Evolutionary conservation across 2,113 vertebrate species (phyloP).

Genomic region (Ochotona curzoniae): DNA sequence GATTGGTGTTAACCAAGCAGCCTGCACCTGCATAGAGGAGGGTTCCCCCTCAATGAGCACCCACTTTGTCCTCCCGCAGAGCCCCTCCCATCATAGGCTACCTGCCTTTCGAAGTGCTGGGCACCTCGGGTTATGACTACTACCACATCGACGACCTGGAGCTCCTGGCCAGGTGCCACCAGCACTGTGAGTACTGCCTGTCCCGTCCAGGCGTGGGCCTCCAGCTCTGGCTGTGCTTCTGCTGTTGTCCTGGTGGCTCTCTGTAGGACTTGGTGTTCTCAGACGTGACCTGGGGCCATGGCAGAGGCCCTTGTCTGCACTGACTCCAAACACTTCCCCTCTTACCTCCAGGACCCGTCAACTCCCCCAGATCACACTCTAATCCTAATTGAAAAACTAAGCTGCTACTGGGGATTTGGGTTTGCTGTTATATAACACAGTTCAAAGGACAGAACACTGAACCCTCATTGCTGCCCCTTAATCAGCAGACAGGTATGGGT

Average conservation of each 20-base stretch:
- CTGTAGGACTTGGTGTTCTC: background rate
- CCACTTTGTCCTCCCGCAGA: conserved; percentile 72
- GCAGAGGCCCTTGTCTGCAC: background rate
- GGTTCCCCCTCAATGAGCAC: background rate
- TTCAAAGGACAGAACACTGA: background rate
- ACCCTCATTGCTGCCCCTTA: background rate
- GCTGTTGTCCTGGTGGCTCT: background rate
- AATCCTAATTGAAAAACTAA: background rate
- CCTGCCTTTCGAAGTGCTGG: conserved; percentile 91
- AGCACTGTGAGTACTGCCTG: conserved; percentile 86
- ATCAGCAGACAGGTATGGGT: no score
- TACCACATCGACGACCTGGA: conserved; percentile 92
- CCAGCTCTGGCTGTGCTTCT: background rate
- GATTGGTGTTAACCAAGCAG: background rate
- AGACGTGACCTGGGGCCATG: fast-evolving
- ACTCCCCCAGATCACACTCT: background rate
- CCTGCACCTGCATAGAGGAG: fast-evolving
- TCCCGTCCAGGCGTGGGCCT: background rate
- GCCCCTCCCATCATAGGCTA: conserved; percentile 91
- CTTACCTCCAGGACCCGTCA: no score
- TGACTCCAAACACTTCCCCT: no score
- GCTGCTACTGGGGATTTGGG: background rate
- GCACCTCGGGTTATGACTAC: conserved; percentile 91
- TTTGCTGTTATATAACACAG: background rate
- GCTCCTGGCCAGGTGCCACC: conserved; percentile 89